These are phyloP conservation scores for Aradus depressus DNA, from an alignment of 2,888 invertebrate genomes.

Conservation along the genomic window DNA sequence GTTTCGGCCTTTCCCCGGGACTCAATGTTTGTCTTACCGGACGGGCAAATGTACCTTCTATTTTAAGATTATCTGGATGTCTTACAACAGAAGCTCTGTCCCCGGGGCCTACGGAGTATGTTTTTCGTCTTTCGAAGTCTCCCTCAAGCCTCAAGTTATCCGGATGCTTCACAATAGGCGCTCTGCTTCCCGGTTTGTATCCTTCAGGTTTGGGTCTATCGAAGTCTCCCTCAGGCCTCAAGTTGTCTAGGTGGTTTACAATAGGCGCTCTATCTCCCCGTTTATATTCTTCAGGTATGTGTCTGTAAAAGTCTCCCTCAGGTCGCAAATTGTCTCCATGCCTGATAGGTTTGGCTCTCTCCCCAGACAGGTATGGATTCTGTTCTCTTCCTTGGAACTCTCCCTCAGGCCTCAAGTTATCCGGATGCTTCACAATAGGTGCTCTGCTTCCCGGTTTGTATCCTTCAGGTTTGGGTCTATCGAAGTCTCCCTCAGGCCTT, in stretches of 20 bases:
- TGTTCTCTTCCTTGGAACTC: slow-evolving; percentile 37
- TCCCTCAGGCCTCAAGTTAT: slow-evolving; percentile 45
- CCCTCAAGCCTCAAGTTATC: slow-evolving; percentile 38
- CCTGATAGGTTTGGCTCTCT: slow-evolving; percentile 33
- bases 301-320: slow-evolving; percentile 42
- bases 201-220: slow-evolving; percentile 37
- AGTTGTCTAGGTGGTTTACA: slow-evolving; percentile 40
- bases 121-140: slow-evolving; percentile 39
- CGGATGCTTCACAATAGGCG: slow-evolving; percentile 38
- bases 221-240: slow-evolving; percentile 39
- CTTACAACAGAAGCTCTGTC: slow-evolving; percentile 35
- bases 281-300: slow-evolving; percentile 34
- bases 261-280: slow-evolving; percentile 39
- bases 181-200: slow-evolving; percentile 44
- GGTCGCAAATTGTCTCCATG: slow-evolving; percentile 41
- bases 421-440: slow-evolving; percentile 40
- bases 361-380: slow-evolving; percentile 33
- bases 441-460: slow-evolving; percentile 41
- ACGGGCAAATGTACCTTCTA: slow-evolving; percentile 43
- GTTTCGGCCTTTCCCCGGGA: slow-evolving; percentile 39
- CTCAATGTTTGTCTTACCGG: slow-evolving; percentile 36
- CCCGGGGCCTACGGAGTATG: slow-evolving; percentile 34
- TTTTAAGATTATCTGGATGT: slow-evolving; percentile 40
- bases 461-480: slow-evolving; percentile 32
- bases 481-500: slow-evolving; percentile 44